These are phyloP conservation scores for Zaprionus davidi DNA, from an alignment of 1,140 invertebrate species.

Conservation along the genomic window DNA sequence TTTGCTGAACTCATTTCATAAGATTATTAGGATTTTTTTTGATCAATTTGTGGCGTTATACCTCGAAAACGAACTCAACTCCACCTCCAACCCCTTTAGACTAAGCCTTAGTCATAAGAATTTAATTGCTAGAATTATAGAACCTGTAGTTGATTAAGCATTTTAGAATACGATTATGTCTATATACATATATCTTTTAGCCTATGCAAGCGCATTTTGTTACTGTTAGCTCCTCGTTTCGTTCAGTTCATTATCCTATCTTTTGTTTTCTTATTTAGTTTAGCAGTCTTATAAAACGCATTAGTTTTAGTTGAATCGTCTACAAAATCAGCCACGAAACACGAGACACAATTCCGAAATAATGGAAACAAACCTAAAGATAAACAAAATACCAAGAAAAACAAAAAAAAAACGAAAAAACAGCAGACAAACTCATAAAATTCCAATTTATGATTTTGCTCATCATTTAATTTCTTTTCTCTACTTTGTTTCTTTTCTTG, in stretches of 20 bases:
- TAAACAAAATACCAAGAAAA: constrained; percentile 30
- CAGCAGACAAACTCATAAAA: constrained; percentile 61
- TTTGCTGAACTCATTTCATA: constrained; percentile 40
- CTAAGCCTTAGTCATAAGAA: constrained; percentile 36
- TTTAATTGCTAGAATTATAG: constrained; percentile 28
- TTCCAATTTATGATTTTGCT: constrained; percentile 73
- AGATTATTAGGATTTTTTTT: constrained; percentile 12
- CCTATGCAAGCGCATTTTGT: constrained; percentile 41
- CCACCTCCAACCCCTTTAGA: constrained; percentile 1
- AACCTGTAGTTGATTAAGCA: constrained; percentile 48
- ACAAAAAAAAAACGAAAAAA: constrained; percentile 24
- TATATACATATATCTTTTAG: constrained; percentile 32
- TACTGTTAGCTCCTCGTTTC: constrained; percentile 35
- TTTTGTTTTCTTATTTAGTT: constrained; percentile 53
- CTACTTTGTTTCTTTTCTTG: constrained; percentile 80
- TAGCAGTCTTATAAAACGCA: constrained; percentile 47
- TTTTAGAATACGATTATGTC: constrained; percentile 41
- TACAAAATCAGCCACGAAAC: constrained; percentile 65
- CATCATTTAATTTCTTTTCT: constrained; percentile 81
- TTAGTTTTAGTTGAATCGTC: constrained; percentile 64
- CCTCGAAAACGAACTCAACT: background rate
- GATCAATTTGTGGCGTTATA: constrained; percentile 1
- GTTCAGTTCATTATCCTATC: constrained; percentile 32
- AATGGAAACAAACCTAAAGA: constrained; percentile 27
- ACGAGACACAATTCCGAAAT: constrained; percentile 35